Percentiles rank a stretch among this genome's conserved stretches.
Conservation (phyloP, 2,113 vertebrate species). For the Anhinga anhinga region DNA sequence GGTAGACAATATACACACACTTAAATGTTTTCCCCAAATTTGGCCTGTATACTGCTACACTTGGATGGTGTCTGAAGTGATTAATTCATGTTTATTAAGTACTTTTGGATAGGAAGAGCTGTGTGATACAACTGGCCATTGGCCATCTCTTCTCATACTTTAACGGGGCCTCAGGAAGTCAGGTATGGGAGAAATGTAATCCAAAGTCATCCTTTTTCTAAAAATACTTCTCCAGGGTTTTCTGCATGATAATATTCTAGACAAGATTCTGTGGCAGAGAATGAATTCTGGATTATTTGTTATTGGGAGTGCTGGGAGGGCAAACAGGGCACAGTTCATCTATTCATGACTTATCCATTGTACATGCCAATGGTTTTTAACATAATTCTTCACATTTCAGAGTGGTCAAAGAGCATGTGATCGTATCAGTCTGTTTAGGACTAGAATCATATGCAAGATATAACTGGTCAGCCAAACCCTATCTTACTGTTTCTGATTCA, state of each 20-base stretch:
- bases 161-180: neutral
- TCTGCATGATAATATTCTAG: neutral
- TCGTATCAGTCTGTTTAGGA: neutral
- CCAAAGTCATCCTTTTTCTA: neutral
- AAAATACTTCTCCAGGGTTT: neutral
- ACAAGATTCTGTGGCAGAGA: neutral
- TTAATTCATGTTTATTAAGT: neutral
- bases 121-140: neutral
- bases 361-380: neutral
- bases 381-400: neutral
- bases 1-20: neutral
- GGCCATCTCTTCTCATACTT: neutral
- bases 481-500: neutral
- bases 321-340: neutral
- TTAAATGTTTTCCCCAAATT: neutral
- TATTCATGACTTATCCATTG: neutral
- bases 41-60: neutral
- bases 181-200: neutral
- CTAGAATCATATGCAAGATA: neutral
- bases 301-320: neutral
- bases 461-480: neutral
- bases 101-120: neutral
- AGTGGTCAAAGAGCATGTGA: neutral
- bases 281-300: neutral
- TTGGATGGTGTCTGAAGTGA: neutral